Base-by-base conservation (phyloP, 2,797 vertebrate genomes). In the Liparis tanakae region DNA sequence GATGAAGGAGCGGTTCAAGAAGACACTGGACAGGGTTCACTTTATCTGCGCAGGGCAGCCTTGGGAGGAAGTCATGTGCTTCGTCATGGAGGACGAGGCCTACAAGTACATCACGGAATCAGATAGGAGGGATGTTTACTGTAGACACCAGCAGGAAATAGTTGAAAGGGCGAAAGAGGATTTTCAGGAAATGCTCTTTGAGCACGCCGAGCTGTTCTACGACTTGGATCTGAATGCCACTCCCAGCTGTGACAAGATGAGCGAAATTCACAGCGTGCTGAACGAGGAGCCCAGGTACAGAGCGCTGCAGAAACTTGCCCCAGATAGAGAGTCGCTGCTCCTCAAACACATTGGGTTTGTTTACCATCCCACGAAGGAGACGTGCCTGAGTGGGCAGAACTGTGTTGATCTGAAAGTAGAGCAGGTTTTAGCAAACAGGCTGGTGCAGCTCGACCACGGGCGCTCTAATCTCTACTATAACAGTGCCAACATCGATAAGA, bases 161-260 rank as follows among this genome's bases (percentile, higher is more conserved):
- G 97, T 99, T 91, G 98, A 99, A 95, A 96, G 96, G 95, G 98
- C 98, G 95, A 99, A 99, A 96, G 98, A 99, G 91, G 98, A 99
- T 92, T 99, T 99, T 95, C 98, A 99, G 94, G 97, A 99, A 96
- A 99, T 99, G 98, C 97, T 99, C 89, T 99, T 99, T 90, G 98
- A 99, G 89, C 98, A 99, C 48, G 97, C 98, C 6, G 98, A 99
- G 89, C 93, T 99, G 15, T 99, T 99, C 95, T 99, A 99, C 88
- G 98, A 99, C 93, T 92, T 99, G 89, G 98, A 99, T 94, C 95
- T 99, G 74, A 99, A 99, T 69, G 98, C 98, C 86, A 99, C 98
- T 53, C 98, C 98, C 20, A 99, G 97, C 90, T 96, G 95, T 70
- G 96, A 99, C 94, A 99, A 99, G 95, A 99, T 99, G 98, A 98